Conservation (phyloP, 2,113 vertebrate species). For the Apodemus speciosus region DNA sequence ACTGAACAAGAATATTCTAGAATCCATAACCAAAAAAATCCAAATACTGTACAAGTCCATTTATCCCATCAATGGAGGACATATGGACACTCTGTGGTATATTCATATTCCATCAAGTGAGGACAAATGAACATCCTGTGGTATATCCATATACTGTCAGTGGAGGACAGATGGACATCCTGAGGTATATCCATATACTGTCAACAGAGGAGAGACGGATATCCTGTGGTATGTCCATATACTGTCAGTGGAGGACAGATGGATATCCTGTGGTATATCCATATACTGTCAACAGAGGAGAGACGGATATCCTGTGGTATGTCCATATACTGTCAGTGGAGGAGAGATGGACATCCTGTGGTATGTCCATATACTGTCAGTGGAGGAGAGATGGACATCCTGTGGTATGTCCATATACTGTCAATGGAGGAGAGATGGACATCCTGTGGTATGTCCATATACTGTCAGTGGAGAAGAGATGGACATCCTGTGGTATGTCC, state of each 20-base stretch:
- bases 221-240: fast-evolving
- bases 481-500: neutral
- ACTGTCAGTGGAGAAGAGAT: neutral
- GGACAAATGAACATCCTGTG: neutral
- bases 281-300: neutral
- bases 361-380: no score
- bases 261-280: neutral
- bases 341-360: no score
- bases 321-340: no score
- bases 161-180: fast-evolving
- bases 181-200: fast-evolving
- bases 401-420: no score
- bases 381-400: no score
- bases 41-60: fast-evolving
- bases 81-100: fast-evolving
- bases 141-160: no score
- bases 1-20: neutral
- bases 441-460: neutral
- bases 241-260: neutral
- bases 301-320: no score
- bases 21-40: neutral
- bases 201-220: fast-evolving
- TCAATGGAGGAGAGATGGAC: no score
- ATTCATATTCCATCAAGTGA: no score
- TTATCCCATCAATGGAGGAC: neutral